Evolutionary conservation across 2,113 vertebrate species (phyloP).

Genomic region (Chionomys nivalis): DNA sequence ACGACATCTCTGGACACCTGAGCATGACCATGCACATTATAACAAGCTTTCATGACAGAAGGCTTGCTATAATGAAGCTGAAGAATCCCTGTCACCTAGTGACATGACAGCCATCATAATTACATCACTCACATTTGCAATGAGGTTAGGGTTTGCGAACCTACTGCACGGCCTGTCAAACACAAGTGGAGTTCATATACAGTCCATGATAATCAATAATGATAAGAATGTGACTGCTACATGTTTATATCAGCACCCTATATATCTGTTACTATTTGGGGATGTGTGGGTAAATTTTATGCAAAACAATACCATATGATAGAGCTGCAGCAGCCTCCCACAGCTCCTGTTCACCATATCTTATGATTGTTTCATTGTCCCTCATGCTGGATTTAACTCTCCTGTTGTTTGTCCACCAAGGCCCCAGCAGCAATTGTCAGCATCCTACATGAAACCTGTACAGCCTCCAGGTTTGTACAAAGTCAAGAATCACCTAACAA

Average conservation of each 20-base stretch:
- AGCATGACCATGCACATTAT: not conserved
- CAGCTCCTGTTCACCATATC: too few relatives aligned
- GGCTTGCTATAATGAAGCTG: not conserved
- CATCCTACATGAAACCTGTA: too few relatives aligned
- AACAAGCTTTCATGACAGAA: not conserved
- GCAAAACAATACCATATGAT: not conserved
- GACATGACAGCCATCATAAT: not conserved
- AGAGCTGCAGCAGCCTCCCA: not conserved
- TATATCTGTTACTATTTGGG: not conserved
- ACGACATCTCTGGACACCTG: not conserved
- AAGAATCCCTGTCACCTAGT: not conserved
- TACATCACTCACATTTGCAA: not conserved
- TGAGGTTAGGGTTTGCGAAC: too few relatives aligned
- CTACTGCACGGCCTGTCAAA: not conserved
- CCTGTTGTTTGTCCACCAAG: not conserved
- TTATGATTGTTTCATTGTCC: not conserved
- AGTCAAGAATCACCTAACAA: not conserved
- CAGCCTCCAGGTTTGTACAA: not conserved
- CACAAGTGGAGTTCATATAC: not conserved
- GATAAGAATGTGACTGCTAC: not conserved
- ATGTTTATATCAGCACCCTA: not conserved
- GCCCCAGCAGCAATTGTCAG: not conserved
- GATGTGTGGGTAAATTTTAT: not conserved
- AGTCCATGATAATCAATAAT: not conserved
- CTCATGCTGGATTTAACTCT: not conserved